Conservation (phyloP, 2,113 vertebrate genomes). For the Oryzias melastigma region DNA sequence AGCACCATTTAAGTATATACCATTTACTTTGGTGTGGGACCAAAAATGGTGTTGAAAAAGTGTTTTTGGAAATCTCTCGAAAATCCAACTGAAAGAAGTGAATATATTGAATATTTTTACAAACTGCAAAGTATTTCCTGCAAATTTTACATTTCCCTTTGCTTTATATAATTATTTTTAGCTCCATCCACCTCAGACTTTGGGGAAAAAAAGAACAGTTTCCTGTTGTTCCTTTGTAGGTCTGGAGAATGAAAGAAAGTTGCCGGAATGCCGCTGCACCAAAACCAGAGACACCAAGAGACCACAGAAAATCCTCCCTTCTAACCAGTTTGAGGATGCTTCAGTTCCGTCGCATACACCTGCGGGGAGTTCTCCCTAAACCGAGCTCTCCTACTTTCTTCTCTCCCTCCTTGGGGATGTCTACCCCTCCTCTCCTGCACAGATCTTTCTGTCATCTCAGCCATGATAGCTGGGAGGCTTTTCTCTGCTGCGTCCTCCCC, state of each 20-base stretch:
- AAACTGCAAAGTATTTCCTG: too few relatives aligned
- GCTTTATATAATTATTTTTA: too few relatives aligned
- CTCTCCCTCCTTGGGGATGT: slow-evolving; percentile 48
- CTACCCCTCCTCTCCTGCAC: slow-evolving; percentile 29
- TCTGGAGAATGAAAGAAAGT: slow-evolving; percentile 37
- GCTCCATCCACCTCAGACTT: too few relatives aligned
- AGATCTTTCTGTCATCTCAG: slow-evolving; percentile 46
- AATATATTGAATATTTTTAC: too few relatives aligned
- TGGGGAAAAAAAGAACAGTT: too few relatives aligned
- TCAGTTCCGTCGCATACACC: slow-evolving; percentile 49
- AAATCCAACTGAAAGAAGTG: too few relatives aligned
- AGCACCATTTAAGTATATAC: too few relatives aligned
- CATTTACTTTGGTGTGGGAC: too few relatives aligned
- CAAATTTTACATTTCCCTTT: too few relatives aligned
- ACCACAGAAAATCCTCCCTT: slow-evolving; percentile 37
- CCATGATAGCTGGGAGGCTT: slow-evolving; percentile 52
- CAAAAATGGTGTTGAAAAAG: too few relatives aligned
- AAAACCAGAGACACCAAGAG: slow-evolving; percentile 18
- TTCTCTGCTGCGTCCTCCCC: slow-evolving; percentile 53
- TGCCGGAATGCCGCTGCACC: slow-evolving; percentile 24
- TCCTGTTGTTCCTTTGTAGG: neutral
- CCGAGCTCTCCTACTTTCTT: slow-evolving; percentile 56
- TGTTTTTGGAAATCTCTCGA: too few relatives aligned
- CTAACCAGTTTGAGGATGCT: slow-evolving; percentile 48
- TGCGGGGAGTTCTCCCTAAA: slow-evolving; percentile 54